Conservation (phyloP, 1,140 invertebrate genomes). For the Dendrolimus punctatus region DNA sequence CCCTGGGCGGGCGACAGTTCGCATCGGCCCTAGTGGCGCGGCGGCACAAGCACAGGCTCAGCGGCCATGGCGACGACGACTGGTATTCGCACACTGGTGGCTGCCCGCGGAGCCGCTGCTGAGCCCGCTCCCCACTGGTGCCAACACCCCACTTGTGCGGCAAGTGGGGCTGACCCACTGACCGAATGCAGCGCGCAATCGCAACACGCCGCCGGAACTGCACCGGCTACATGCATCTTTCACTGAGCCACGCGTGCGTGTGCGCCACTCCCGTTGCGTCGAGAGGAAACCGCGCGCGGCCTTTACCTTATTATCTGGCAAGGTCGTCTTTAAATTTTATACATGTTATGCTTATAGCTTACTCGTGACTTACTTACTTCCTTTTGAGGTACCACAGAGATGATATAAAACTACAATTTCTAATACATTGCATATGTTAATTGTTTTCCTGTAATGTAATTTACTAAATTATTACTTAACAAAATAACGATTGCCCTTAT, state of each 20-base stretch:
- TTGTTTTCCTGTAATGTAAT: no score
- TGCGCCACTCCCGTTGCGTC: slow-evolving; percentile 42
- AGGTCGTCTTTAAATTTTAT: slow-evolving; percentile 38
- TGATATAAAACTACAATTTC: no score
- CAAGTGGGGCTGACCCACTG: slow-evolving; percentile 53
- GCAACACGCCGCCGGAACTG: slow-evolving; percentile 47
- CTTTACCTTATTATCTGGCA: slow-evolving; percentile 49
- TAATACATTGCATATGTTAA: no score
- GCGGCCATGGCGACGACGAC: slow-evolving; percentile 17
- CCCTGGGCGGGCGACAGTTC: slow-evolving; percentile 29
- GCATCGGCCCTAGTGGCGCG: slow-evolving; percentile 19
- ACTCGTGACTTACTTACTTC: neutral
- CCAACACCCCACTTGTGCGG: slow-evolving; percentile 8
- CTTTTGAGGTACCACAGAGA: no score
- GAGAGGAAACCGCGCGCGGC: slow-evolving; percentile 51
- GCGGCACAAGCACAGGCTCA: slow-evolving; percentile 23
- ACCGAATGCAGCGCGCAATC: slow-evolving; percentile 44
- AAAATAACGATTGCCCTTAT: no score
- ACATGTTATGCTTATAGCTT: neutral
- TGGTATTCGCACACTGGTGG: slow-evolving; percentile 20
- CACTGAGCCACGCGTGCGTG: slow-evolving; percentile 23
- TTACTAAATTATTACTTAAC: no score
- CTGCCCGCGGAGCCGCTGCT: slow-evolving; percentile 15
- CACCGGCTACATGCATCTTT: slow-evolving; percentile 46
- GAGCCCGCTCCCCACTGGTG: slow-evolving; percentile 9